Evolutionary conservation across 2,797 vertebrate species (phyloP), one percentile per base, ranked within the genome.

Genomic region (Artibeus jamaicensis): DNA sequence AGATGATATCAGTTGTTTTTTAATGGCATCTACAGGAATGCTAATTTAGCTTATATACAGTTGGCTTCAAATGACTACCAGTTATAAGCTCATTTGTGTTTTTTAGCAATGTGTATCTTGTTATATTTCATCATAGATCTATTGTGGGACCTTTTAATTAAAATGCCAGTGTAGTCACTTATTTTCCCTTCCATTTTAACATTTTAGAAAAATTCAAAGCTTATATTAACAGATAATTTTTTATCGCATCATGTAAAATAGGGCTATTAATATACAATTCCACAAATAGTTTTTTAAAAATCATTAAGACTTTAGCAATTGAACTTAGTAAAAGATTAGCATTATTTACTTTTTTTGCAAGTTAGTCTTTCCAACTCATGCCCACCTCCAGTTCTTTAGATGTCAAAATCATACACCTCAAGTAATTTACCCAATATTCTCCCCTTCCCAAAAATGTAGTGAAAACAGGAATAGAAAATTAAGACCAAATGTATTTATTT

Each of bases 151-250:
- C 29, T 94, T 83, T 46, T 59, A 42, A 46, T 79, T n/a, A n/a
- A n/a, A n/a, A 53, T n/a, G 22, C 42, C 84, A 83, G 0, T 50
- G 12, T 93, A 48, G 42, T 92, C 57, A 53, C 22, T 78, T 92
- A 46, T 82, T 96, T 96, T 93, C 12, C 14, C 68, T 94, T 90
- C 34, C 50, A 83, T 70, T 95, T 93, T 93, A 84, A 77, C 26
- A 87, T 93, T 90, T 70, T 62, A 55, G 55, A 71, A 91, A 74
- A 6, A 57, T 83, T 91, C 70, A 84, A 67, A 44, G 48, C 91
- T 92, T 86, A 16, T 96, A 87, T 79, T 85, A 86, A 83, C 83
- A 32, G 82, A 16, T 95, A 86, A 78, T 87, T 97, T 93, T 95
- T n/a, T 91, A 16, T 74, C 46, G 39, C 26, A 84, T 15, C 67